Conservation (phyloP, 2,888 invertebrate genomes). For the Doris montereyensis region DNA sequence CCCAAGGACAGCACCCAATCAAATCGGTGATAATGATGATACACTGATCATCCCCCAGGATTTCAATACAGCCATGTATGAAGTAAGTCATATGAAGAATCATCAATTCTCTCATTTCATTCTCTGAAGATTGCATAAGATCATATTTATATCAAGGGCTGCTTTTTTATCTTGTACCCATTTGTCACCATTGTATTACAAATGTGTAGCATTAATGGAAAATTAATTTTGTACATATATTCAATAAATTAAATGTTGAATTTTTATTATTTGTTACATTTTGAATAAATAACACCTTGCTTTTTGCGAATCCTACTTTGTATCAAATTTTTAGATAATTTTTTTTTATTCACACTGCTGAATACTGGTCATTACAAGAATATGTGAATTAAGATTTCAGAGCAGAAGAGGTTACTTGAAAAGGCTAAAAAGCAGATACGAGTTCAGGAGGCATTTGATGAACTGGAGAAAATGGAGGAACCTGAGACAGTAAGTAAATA, state of each 20-base stretch:
- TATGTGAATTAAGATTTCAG: too few relatives aligned
- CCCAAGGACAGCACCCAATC: slow-evolving; percentile 57
- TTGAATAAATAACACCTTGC: too few relatives aligned
- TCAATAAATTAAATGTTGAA: too few relatives aligned
- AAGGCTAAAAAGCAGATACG: slow-evolving; percentile 41
- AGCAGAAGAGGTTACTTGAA: slow-evolving; percentile 42
- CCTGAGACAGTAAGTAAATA: neutral
- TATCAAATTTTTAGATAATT: too few relatives aligned
- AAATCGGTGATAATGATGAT: slow-evolving; percentile 59
- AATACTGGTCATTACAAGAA: too few relatives aligned
- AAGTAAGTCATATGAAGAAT: slow-evolving; percentile 57
- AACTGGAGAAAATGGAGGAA: slow-evolving; percentile 18
- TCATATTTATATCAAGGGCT: neutral
- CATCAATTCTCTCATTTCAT: too few relatives aligned
- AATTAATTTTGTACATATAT: too few relatives aligned
- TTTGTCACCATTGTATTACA: neutral
- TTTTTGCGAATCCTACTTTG: too few relatives aligned
- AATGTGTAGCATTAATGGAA: neutral
- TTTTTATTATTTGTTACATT: too few relatives aligned
- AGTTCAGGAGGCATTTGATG: slow-evolving; percentile 34
- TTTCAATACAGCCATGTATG: slow-evolving; percentile 65
- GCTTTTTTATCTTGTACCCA: neutral
- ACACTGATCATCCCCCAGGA: slow-evolving; percentile 66
- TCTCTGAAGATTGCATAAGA: too few relatives aligned
- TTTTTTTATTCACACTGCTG: too few relatives aligned